Evolutionary conservation across 2,888 invertebrate species (phyloP).

Genomic region (Agrochola lota): DNA sequence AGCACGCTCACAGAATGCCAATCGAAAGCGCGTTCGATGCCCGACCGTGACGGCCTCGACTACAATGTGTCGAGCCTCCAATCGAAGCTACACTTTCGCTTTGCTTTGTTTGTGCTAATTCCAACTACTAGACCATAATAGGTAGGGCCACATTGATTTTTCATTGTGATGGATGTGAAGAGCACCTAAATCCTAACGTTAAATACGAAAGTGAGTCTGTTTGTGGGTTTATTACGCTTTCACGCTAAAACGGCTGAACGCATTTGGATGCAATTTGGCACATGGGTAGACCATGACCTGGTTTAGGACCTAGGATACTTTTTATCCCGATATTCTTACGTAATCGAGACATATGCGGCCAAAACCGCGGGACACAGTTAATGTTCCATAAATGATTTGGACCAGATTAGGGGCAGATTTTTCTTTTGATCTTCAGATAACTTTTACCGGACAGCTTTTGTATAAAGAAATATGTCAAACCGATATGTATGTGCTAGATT

Average conservation of each 20-base stretch:
- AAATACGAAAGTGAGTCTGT: too few relatives aligned
- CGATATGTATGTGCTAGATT: neutral
- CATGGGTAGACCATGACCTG: too few relatives aligned
- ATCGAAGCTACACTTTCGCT: conserved; percentile 37
- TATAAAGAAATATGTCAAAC: neutral
- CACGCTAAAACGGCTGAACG: too few relatives aligned
- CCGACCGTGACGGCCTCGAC: conserved; percentile 53
- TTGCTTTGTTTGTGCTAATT: neutral
- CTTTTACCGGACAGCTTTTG: neutral
- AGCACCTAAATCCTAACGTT: neutral
- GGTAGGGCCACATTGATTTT: too few relatives aligned
- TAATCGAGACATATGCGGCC: too few relatives aligned
- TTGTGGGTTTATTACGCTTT: too few relatives aligned
- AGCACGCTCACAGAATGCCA: conserved; percentile 60
- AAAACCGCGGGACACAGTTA: too few relatives aligned
- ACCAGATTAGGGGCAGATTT: neutral
- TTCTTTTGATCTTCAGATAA: neutral
- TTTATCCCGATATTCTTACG: too few relatives aligned
- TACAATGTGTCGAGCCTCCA: conserved; percentile 22
- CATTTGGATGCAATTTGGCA: too few relatives aligned
- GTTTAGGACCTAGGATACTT: too few relatives aligned
- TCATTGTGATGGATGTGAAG: neutral
- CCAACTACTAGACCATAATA: too few relatives aligned
- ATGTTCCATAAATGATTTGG: neutral
- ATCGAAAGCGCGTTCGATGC: conserved; percentile 63